A percentile compares a stretch with the other conserved stretches of the same genome.
phyloP scores from a whole-genome alignment of 2,113 vertebrate genomes.

The Apodemus sylvaticus region DNA sequence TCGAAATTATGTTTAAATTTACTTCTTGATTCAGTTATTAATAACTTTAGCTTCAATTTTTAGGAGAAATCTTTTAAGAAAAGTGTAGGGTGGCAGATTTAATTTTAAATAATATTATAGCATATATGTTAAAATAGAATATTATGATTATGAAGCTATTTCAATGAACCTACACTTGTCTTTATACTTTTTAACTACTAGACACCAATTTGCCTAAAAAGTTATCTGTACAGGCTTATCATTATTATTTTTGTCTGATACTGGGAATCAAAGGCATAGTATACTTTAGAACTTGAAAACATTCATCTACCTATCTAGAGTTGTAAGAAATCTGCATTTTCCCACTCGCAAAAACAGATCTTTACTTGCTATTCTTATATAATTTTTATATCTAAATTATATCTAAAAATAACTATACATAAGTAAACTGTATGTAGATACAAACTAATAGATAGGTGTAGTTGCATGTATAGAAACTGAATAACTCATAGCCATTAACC shows the following conservation, averaged over 20 bases:
- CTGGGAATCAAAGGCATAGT: background rate
- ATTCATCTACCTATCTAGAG: background rate
- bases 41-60: background rate
- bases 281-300: background rate
- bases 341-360: background rate
- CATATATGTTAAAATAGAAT: background rate
- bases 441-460: background rate
- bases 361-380: background rate
- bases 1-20: conserved; percentile 32
- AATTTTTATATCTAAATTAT: background rate
- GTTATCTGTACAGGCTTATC: background rate
- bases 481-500: background rate
- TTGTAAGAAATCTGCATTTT: background rate
- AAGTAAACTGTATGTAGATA: background rate
- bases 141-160: background rate
- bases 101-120: background rate
- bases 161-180: background rate
- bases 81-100: background rate
- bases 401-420: background rate
- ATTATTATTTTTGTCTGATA: background rate
- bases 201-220: background rate
- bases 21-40: background rate
- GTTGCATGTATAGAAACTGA: background rate
- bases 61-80: background rate
- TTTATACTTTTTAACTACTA: conserved; percentile 13